Evolutionary conservation across 1,140 invertebrate species (phyloP), one percentile per base, ranked within the genome.

Genomic region (Telenomus remus): DNA sequence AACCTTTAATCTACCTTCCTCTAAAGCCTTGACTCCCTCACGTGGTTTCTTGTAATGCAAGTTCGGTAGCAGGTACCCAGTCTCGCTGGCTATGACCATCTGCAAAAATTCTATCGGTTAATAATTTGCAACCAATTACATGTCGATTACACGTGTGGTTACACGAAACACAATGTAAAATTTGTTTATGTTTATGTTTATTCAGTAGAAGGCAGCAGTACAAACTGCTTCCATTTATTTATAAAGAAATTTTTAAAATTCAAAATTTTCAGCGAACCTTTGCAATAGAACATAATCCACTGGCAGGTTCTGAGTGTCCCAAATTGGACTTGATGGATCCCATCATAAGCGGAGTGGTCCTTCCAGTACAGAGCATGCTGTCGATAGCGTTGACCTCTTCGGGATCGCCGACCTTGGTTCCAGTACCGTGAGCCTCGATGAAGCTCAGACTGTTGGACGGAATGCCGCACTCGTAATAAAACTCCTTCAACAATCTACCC

Each of bases 271-370:
- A 27, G 2, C 1, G 2, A 27, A 96, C 93, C 89, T 98, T 98
- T 3, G 93, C 91, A 37, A 98, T 79, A 0, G 95, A 94, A 83
- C 94, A 95, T 0, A 95, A 86, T 64, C 96, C 96, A 35, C 96
- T 97, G 1, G 94, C 94, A 6, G 96, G 93, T 86, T 99, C 97
- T 0, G 94, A 91, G 84, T 99, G 97, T 0, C 97, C 97, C 80
- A 98, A 90, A 85, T 98, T 98, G 0, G 96, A 96, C 83, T 99
- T 99, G 0, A 97, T 90, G 0, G 96, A 96, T 4, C 97, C 97
- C 73, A 98, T 94, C 27, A 91, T 85, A 0, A 99, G 87, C 0
- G 96, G 95, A 0, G 86, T 88, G 0, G 79, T 89, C 13, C 93
- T 88, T 5, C 91, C 91, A 4, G 89, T 91, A 68, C 94, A 95